Evolutionary conservation across 2,888 invertebrate species (phyloP).

Genomic region (Marronus borbonicus): DNA sequence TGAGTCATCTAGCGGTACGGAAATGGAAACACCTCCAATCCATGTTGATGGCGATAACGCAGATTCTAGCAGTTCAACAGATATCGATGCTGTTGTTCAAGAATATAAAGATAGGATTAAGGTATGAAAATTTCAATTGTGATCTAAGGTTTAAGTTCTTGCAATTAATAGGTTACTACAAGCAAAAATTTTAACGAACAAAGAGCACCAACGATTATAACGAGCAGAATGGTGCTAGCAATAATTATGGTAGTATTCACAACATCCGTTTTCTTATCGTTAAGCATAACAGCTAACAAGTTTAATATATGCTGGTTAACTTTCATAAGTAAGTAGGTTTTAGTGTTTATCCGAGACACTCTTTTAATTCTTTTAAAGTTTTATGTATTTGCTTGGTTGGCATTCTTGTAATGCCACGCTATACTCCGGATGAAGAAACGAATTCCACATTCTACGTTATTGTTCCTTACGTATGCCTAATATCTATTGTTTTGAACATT

Average conservation of each 20-base stretch:
- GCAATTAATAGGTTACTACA: constrained; percentile 63
- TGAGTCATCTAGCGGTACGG: constrained; percentile 65
- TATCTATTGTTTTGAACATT: constrained; percentile 71
- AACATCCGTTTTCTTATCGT: constrained; percentile 60
- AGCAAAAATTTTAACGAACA: constrained; percentile 64
- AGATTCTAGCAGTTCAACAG: constrained; percentile 81
- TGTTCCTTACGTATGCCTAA: constrained; percentile 68
- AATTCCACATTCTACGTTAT: constrained; percentile 61
- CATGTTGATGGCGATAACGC: constrained; percentile 68
- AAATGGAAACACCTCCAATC: constrained; percentile 57
- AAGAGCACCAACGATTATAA: constrained; percentile 61
- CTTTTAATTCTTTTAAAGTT: constrained; percentile 67
- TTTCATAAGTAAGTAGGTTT: constrained; percentile 59
- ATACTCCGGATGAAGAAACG: constrained; percentile 64
- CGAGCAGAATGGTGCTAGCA: constrained; percentile 62
- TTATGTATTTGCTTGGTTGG: constrained; percentile 72
- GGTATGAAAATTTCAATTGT: constrained; percentile 66
- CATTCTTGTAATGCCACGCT: constrained; percentile 74
- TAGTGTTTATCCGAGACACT: not conserved
- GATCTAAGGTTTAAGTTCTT: not conserved
- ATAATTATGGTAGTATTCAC: constrained; percentile 60
- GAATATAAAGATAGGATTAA: constrained; percentile 83
- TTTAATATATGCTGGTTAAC: constrained; percentile 61
- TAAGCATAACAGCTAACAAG: constrained; percentile 61
- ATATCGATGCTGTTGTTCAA: constrained; percentile 84